Conservation (phyloP, 2,113 vertebrate species). For the Bambusicola thoracicus region DNA sequence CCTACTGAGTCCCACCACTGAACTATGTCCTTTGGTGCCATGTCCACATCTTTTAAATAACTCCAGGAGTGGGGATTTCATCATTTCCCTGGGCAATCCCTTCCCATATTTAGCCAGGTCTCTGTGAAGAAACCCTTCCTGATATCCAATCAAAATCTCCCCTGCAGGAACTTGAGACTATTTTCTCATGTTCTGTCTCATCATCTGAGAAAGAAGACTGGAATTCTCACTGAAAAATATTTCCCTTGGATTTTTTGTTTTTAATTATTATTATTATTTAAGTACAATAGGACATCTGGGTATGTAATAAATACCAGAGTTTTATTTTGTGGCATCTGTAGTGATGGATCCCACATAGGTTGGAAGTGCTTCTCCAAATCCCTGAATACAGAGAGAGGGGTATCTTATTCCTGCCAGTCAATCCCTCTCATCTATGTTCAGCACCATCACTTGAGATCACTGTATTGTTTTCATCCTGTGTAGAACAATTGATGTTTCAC, state of each 20-base stretch:
- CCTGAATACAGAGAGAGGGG: background rate
- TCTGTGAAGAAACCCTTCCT: background rate
- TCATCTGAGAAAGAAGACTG: background rate
- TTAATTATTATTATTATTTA: background rate
- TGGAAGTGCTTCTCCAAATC: background rate
- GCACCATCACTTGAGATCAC: background rate
- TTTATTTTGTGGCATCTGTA: background rate
- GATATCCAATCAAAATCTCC: background rate
- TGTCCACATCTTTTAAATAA: background rate
- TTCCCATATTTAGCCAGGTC: background rate
- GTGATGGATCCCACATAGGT: background rate
- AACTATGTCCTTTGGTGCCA: background rate
- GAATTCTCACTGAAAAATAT: background rate
- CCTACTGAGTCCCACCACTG: background rate
- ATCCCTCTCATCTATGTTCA: background rate
- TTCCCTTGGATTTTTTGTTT: background rate
- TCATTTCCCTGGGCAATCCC: background rate
- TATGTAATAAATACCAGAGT: background rate
- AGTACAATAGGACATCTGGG: background rate
- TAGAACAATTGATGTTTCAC: background rate
- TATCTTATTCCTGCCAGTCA: background rate
- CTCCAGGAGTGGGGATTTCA: background rate
- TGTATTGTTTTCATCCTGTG: background rate
- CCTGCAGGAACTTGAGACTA: background rate
- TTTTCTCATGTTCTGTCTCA: background rate